phyloP scores from a whole-genome alignment of 2,888 invertebrate genomes.

The Acronicta aceris region DNA sequence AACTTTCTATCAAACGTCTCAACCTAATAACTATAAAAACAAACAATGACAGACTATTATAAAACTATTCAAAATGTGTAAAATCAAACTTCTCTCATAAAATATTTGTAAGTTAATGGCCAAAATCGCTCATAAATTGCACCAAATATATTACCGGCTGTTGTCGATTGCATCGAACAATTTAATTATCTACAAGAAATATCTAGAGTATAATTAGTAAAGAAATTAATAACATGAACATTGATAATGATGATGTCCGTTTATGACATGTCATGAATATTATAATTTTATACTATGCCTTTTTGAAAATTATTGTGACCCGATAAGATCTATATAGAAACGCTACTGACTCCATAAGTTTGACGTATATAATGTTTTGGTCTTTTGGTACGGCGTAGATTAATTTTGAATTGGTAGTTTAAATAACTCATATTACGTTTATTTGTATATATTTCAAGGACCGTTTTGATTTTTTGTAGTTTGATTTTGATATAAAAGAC shows the following conservation, averaged over 20 bases:
- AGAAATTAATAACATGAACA: slow-evolving; percentile 51
- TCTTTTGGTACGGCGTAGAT: background rate
- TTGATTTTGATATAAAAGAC: too few species aligned
- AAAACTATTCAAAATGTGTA: too few species aligned
- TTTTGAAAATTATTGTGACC: slow-evolving; percentile 15
- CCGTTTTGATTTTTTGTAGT: too few species aligned
- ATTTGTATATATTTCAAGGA: too few species aligned
- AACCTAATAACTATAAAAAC: slow-evolving; percentile 60
- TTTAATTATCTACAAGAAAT: slow-evolving; percentile 58
- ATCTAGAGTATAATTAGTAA: slow-evolving; percentile 59
- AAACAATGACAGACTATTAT: background rate
- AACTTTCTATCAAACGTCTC: slow-evolving; percentile 25
- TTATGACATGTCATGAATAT: slow-evolving; percentile 31
- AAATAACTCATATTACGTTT: too few species aligned
- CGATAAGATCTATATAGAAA: slow-evolving; percentile 24
- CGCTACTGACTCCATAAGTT: slow-evolving; percentile 2
- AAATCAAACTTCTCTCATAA: too few species aligned
- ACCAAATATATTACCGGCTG: slow-evolving; percentile 35
- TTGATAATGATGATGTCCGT: slow-evolving; percentile 33
- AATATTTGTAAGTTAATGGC: background rate
- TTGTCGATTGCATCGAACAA: slow-evolving; percentile 48
- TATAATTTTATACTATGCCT: slow-evolving; percentile 32
- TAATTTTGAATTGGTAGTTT: background rate
- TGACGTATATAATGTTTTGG: background rate
- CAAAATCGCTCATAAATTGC: slow-evolving; percentile 43